Percentiles rank a stretch among this genome's conserved stretches.
These are phyloP conservation scores for Neotoxoptera formosana DNA, from an alignment of 1,140 invertebrate genomes.

Conservation along the genomic window DNA sequence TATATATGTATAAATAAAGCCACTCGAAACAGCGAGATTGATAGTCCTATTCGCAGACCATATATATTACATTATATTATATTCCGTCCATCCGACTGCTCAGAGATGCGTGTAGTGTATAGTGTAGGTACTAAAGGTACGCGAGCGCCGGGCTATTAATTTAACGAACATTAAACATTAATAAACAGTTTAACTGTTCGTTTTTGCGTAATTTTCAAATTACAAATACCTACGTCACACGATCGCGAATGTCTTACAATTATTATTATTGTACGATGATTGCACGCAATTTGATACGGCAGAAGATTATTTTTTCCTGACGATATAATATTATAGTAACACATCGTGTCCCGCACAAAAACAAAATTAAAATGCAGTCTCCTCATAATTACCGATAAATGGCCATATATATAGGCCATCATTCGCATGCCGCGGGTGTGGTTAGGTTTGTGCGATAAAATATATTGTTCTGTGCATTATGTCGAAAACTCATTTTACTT, in stretches of 20 bases:
- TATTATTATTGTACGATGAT: constrained; percentile 19
- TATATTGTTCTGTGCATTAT: not conserved
- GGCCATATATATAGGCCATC: not conserved
- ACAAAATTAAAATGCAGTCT: not conserved
- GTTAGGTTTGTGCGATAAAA: not conserved
- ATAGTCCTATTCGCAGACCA: not conserved
- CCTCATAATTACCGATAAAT: not conserved
- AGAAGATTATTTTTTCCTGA: not conserved
- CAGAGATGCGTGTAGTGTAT: not conserved
- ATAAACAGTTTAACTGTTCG: constrained; percentile 36
- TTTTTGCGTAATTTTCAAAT: constrained; percentile 15
- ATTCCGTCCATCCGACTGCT: not conserved
- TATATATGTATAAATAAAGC: not conserved
- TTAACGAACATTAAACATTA: not conserved
- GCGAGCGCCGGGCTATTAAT: not conserved
- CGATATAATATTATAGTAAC: not conserved
- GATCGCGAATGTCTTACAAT: no score
- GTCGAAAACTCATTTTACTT: not conserved
- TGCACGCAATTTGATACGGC: not conserved
- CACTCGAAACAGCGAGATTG: not conserved
- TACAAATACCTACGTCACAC: not conserved
- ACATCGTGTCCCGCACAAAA: not conserved
- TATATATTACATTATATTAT: no score
- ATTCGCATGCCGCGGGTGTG: not conserved
- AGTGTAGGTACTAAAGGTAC: not conserved